These are phyloP conservation scores for Spheniscus mendiculus DNA, from an alignment of 2,113 vertebrate species.

Conservation along the genomic window DNA sequence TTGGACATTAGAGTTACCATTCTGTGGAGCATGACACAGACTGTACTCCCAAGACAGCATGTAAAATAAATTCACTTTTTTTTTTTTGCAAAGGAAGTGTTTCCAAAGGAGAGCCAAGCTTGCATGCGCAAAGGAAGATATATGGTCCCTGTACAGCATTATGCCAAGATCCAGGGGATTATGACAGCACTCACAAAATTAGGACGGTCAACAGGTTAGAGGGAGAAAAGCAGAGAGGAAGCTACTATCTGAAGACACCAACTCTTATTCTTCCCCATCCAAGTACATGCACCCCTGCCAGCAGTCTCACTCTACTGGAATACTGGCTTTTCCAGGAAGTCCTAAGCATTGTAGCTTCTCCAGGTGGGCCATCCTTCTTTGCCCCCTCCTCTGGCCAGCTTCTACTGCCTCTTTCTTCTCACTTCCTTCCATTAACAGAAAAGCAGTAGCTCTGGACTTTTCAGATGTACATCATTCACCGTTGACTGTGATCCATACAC, in stretches of 20 bases:
- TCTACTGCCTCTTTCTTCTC: not conserved
- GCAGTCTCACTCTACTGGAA: not conserved
- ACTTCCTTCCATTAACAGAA: not conserved
- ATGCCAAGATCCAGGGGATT: not conserved
- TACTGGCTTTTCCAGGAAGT: not conserved
- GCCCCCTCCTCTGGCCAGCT: not conserved
- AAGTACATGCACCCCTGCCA: not conserved
- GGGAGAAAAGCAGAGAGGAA: not conserved
- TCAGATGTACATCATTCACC: not conserved
- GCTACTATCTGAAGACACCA: not conserved
- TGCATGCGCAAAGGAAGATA: not conserved
- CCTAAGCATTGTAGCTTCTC: not conserved
- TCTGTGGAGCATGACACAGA: not conserved
- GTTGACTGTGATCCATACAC: not conserved
- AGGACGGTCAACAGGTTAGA: not conserved
- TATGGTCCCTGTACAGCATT: accelerated
- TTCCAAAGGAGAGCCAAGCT: not conserved
- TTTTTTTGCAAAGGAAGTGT: not conserved
- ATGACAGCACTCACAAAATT: not conserved
- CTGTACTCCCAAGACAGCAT: not conserved
- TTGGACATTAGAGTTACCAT: not conserved
- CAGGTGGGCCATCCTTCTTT: not conserved
- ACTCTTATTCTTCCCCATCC: not conserved
- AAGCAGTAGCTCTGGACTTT: not conserved
- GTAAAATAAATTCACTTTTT: not conserved